phyloP scores from a whole-genome alignment of 2,888 invertebrate species.

The Cerastis rubricosa region DNA sequence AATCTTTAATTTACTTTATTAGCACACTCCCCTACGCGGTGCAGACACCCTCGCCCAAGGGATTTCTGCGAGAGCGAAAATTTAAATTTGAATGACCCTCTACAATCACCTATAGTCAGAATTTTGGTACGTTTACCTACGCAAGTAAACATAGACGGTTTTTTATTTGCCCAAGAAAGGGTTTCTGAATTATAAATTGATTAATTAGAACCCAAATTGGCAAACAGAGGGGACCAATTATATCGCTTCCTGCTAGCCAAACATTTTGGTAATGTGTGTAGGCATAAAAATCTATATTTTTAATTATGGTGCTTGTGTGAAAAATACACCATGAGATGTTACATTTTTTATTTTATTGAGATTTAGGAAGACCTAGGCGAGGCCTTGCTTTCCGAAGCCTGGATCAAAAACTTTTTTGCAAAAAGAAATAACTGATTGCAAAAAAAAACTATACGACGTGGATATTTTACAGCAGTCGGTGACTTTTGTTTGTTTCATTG shows the following conservation, averaged over 20 bases:
- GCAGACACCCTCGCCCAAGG: constrained; percentile 82
- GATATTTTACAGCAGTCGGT: no score
- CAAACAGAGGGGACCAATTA: constrained; percentile 52
- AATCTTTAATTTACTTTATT: constrained; percentile 91
- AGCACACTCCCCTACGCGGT: constrained; percentile 83
- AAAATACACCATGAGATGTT: neutral
- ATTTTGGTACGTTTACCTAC: constrained; percentile 74
- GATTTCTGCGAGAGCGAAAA: constrained; percentile 86
- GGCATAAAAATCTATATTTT: neutral
- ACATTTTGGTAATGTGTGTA: constrained; percentile 4
- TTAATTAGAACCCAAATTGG: constrained; percentile 56
- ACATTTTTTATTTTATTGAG: neutral
- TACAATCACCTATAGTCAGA: constrained; percentile 78
- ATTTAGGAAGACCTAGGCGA: neutral
- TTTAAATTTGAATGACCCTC: constrained; percentile 90
- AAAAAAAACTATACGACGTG: no score
- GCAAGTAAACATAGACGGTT: constrained; percentile 55
- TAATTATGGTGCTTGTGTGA: neutral
- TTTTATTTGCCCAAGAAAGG: constrained; percentile 65
- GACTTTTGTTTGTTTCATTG: no score
- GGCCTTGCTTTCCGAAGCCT: neutral
- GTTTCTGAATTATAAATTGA: constrained; percentile 57
- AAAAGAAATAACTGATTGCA: no score
- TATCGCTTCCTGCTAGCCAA: constrained; percentile 21
- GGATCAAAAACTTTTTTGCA: neutral